Evolutionary conservation across 1,140 invertebrate genomes (phyloP).

Genomic region (Drosophila kanapiae): DNA sequence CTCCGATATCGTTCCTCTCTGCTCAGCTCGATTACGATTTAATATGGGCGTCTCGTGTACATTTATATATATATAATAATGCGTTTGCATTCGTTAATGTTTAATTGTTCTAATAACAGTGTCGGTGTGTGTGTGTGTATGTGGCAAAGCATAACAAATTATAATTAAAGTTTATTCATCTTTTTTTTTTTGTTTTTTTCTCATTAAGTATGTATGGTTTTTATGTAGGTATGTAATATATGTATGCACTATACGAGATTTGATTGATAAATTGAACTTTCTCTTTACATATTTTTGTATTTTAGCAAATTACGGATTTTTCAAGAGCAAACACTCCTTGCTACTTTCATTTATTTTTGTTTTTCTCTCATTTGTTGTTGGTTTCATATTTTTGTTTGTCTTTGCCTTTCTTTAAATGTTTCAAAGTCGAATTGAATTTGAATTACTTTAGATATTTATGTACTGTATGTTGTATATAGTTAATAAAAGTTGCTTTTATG

Average conservation of each 20-base stretch:
- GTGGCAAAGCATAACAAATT: slow-evolving; percentile 78
- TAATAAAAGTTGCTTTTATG: slow-evolving; percentile 66
- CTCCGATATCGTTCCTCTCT: slow-evolving; percentile 20
- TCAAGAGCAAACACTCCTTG: slow-evolving; percentile 17
- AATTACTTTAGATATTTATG: slow-evolving; percentile 56
- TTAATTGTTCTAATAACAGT: slow-evolving; percentile 84
- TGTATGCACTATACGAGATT: slow-evolving; percentile 55
- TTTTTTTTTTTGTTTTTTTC: slow-evolving; percentile 30
- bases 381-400: slow-evolving; percentile 1
- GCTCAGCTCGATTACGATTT: slow-evolving; percentile 15
- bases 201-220: slow-evolving; percentile 44
- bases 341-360: slow-evolving; percentile 8
- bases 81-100: slow-evolving; percentile 63
- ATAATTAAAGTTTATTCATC: slow-evolving; percentile 63
- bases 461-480: slow-evolving; percentile 58
- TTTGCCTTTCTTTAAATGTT: slow-evolving; percentile 42
- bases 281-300: slow-evolving; percentile 60
- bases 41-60: slow-evolving; percentile 40
- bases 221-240: slow-evolving; percentile 42
- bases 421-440: slow-evolving; percentile 46
- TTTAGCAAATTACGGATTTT: slow-evolving; percentile 46
- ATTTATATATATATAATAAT: slow-evolving; percentile 34
- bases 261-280: slow-evolving; percentile 67
- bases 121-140: slow-evolving; percentile 39
- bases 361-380: slow-evolving; percentile 14